Conservation (phyloP, 2,113 vertebrate species). For the chimpanzee (Pan troglodytes) region NHGRI_mPanTro3-v2.1_pri NC_072401.2:54987001-54987500, state of each 20-base stretch:
- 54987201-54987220: not conserved
- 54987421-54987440: not conserved
- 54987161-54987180: rapidly evolving
- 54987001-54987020: not conserved
- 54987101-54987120: not conserved
- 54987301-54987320: not conserved
- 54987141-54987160: not conserved
- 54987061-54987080: not conserved
- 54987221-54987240: not conserved
- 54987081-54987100: not conserved
- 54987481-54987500: not conserved
- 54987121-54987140: not conserved
- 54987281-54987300: conserved; percentile 33
- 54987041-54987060: not conserved
- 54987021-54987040: not conserved
- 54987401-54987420: conserved; percentile 42
- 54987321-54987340: conserved; percentile 25
- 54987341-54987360: conserved; percentile 28
- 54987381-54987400: conserved; percentile 23
- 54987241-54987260: not conserved
- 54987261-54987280: not conserved
- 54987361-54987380: not conserved
- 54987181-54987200: not conserved
- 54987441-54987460: not conserved
- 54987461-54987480: conserved; percentile 15